Base-by-base conservation (phyloP, 2,113 vertebrate species). In the Aplodontia rufa region DNA sequence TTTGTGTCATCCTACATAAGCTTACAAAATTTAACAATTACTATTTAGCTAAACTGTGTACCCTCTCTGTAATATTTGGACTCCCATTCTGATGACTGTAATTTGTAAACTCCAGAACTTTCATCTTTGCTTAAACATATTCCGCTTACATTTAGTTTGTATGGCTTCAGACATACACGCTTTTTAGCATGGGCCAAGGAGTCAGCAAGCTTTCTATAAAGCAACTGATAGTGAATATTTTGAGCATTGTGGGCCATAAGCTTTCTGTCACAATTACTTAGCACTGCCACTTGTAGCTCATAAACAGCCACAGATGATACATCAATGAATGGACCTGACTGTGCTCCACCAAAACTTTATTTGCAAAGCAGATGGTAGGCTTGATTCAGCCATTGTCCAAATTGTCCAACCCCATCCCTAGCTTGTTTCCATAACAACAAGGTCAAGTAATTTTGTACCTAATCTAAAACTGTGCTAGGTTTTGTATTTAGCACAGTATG, bases 31-130 rank as follows among this genome's bases (percentile, higher is more conserved):
- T 87, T 40, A 79, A 80, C 72, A 88, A 93, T 51, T 91, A 24
- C 66, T 30, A n/a, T 35, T 64, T 66, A 95, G 55, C 75, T 78
- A 85, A 96, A 96, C 86, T 87, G 28, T 82, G 2, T 28, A 64
- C 1, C 20, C 6, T n/a, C 5, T 14, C 87, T 68, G 6, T 71
- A 80, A 80, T 42, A 53, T 51, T 74, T 76, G 26, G 45, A 74
- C 40, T 95, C 58, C 66, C 45, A 30, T 71, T 93, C 32, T 85
- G 62, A 93, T 42, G 51, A 40, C 11, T 68, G 1, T 40, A 47
- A 85, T 53, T 60, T n/a, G 8, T 72, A 84, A 87, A 94, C 26
- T 93, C 32, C 17, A 72, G 74, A 90, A 93, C 92, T 86, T 92
- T 35, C 28, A 26, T 88, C 24, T 26, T 95, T 93, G 45, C 35